Base-by-base conservation (phyloP, 2,888 invertebrate species). In the Acleris emargana region DNA sequence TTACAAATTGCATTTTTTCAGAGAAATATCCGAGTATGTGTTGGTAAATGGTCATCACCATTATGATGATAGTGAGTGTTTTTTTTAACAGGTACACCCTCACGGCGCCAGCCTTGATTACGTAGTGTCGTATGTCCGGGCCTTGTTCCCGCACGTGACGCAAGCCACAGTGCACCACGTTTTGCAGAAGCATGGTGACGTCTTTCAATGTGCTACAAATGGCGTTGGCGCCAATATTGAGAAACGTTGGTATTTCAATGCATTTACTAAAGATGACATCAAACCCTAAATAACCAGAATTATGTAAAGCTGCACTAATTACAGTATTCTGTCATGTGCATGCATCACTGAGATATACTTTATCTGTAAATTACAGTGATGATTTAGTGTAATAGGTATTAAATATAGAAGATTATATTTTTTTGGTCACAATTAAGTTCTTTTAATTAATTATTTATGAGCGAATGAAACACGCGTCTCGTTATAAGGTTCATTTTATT, bases 91-190 rank as follows among this genome's bases (percentile, higher is more conserved):
- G 88, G 97, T 99, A 47, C 98, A 99, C 88, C 99, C 98, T 0
- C 96, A 96, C 79, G 99, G 99, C 54, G 98, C 98, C 1, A 97
- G 96, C 67, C 93, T 97, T 2, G 97, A 97, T 83, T 97, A 97
- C 86, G 96, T 99, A 70, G 97, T 97, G 93, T 97, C 97, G 9
- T 99, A 98, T 87, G 94, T 99, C 22, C 96, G 97, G 77, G 97
- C 96, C 79, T 91, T 97, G 72, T 95, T 97, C 76, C 93, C 96
- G 2, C 93, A 93, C 72, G 90, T 96, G 57, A 93, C 95, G 67
- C 95, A 96, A 55, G 94, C 95, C 49, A 95, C 96, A 71, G 94
- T 98, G 16, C 97, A 97, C 86, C 93, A 94, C 70, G 93, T 98
- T 22, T 94, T 98, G 80, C 94, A 94, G 75, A 94, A 95, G 78